Percentiles rank a stretch among this genome's conserved stretches.
Evolutionary conservation across 1,140 invertebrate species (phyloP).

Genomic region (Papilio machaon): DNA sequence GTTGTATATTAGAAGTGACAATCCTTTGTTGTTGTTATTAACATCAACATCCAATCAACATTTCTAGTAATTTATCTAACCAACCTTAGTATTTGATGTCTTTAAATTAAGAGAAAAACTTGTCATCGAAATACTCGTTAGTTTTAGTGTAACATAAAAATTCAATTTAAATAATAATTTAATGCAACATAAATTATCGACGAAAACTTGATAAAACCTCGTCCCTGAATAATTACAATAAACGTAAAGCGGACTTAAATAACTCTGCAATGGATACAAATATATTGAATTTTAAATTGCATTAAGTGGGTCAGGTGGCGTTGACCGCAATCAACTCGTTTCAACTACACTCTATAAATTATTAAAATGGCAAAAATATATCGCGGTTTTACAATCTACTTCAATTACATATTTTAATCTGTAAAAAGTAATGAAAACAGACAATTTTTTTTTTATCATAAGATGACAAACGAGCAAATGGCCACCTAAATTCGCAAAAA

Average conservation of each 20-base stretch:
- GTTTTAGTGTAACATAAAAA: too few species aligned
- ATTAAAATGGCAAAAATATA: slow-evolving; percentile 17
- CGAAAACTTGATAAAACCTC: background rate
- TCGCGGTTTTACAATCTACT: background rate
- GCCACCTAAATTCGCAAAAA: too few species aligned
- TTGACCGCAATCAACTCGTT: slow-evolving; percentile 24
- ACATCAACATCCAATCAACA: too few species aligned
- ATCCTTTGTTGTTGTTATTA: too few species aligned
- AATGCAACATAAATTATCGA: background rate
- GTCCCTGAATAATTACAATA: background rate
- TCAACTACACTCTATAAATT: slow-evolving; percentile 19
- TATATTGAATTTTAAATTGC: slow-evolving; percentile 24
- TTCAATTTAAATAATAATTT: background rate
- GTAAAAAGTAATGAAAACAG: background rate
- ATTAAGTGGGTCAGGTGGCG: background rate
- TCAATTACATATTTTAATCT: background rate
- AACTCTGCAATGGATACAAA: slow-evolving; percentile 15
- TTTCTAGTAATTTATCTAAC: too few species aligned
- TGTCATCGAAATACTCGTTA: too few species aligned
- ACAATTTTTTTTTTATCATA: background rate
- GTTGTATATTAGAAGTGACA: too few species aligned
- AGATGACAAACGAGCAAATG: too few species aligned
- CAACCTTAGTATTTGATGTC: too few species aligned
- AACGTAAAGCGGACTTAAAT: slow-evolving; percentile 7
- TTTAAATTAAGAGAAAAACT: too few species aligned